Percentiles rank a stretch among this genome's conserved stretches.
These are phyloP conservation scores for Forbesichthys papilliferus DNA, from an alignment of 2,113 vertebrate species.

Conservation along the genomic window DNA sequence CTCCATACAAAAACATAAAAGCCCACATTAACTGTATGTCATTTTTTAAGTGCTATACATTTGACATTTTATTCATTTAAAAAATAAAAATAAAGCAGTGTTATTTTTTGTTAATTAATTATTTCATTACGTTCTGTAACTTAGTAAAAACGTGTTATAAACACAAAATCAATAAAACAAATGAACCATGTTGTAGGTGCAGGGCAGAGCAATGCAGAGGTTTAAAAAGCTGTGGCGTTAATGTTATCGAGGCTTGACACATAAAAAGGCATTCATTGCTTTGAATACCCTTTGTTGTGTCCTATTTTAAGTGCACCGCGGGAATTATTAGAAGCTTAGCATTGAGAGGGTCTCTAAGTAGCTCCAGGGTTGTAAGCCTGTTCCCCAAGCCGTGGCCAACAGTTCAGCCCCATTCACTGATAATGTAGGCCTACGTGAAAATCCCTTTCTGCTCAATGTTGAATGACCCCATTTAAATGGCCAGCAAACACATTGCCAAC, in stretches of 20 bases:
- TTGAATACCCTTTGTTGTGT: slow-evolving; percentile 67
- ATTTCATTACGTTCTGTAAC: no score
- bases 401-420: slow-evolving; percentile 42
- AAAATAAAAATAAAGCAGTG: no score
- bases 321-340: slow-evolving; percentile 78
- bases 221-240: slow-evolving; percentile 22
- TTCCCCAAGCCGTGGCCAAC: slow-evolving; percentile 64
- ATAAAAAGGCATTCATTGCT: slow-evolving; percentile 67
- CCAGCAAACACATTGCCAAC: slow-evolving; percentile 54
- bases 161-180: no score
- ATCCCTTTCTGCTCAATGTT: slow-evolving; percentile 66
- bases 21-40: no score
- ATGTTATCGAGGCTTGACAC: slow-evolving; percentile 25
- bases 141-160: no score
- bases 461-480: slow-evolving; percentile 61
- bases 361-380: slow-evolving; percentile 72
- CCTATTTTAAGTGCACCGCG: slow-evolving; percentile 53
- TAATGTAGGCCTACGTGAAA: slow-evolving; percentile 66
- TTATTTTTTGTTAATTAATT: no score
- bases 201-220: background rate
- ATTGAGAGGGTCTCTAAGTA: slow-evolving; percentile 66
- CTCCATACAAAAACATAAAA: no score
- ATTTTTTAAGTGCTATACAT: no score
- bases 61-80: no score
- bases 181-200: no score